Conservation (phyloP, 1,140 invertebrate species). For the Drosophila ercepeae region DNA sequence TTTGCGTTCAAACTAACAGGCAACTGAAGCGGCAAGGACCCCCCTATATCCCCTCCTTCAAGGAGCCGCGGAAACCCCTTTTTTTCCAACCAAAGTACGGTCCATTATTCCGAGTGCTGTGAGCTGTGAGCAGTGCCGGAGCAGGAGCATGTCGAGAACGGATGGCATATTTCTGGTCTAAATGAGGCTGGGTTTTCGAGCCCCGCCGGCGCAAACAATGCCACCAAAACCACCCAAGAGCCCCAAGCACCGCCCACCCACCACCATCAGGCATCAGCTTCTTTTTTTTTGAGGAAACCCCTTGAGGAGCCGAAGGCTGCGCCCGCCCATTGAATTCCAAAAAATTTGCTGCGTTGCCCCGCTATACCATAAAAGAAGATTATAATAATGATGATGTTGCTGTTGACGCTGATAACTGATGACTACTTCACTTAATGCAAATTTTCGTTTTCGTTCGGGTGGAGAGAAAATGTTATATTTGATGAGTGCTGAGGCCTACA, state of each 20-base stretch:
- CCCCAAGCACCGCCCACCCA: not conserved
- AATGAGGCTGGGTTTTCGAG: conserved; percentile 76
- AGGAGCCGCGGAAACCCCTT: conserved; percentile 4
- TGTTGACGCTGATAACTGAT: conserved; percentile 71
- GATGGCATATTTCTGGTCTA: conserved; percentile 73
- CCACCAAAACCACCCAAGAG: conserved; percentile 28
- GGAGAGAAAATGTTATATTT: conserved; percentile 36
- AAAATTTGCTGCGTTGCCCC: conserved; percentile 43
- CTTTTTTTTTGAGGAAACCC: conserved; percentile 4
- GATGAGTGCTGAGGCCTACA: conserved; percentile 37
- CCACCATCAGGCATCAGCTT: not conserved
- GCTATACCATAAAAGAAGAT: conserved; percentile 24
- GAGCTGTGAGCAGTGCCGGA: too few relatives aligned
- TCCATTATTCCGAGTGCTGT: conserved; percentile 71
- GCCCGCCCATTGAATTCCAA: conserved; percentile 60
- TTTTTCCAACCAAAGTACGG: conserved; percentile 16
- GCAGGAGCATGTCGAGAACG: conserved; percentile 30
- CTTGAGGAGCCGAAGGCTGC: conserved; percentile 23
- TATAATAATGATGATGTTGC: conserved; percentile 33
- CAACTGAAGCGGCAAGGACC: conserved; percentile 47
- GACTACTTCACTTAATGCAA: conserved; percentile 82
- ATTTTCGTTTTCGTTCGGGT: conserved; percentile 42
- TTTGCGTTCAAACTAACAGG: conserved; percentile 79
- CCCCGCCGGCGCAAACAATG: conserved; percentile 73
- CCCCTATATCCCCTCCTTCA: not conserved